Evolutionary conservation across 2,888 invertebrate genomes (phyloP).

Genomic region (Pristionchus exspectatus): DNA sequence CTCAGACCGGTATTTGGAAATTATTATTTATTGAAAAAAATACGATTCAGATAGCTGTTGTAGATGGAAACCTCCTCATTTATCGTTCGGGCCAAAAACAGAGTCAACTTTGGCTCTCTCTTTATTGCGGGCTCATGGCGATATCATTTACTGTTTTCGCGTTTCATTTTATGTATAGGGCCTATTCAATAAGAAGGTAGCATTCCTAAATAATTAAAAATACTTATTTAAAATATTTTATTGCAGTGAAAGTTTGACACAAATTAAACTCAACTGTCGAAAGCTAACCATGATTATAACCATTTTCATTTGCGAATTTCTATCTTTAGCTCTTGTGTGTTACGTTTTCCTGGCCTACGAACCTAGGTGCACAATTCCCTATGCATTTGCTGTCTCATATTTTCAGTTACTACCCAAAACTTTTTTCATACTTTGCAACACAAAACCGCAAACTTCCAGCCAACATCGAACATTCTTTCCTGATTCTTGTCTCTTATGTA

Average conservation of each 20-base stretch:
- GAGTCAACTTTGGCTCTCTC: not conserved
- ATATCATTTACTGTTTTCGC: not conserved
- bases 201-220: not conserved
- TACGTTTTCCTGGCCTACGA: not conserved
- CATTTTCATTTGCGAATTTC: not conserved
- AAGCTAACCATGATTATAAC: not conserved
- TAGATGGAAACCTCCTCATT: not conserved
- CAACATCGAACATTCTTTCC: not conserved
- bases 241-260: not conserved
- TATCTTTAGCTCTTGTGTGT: not conserved
- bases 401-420: not conserved
- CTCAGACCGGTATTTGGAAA: not conserved
- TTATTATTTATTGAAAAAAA: not conserved
- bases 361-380: not conserved
- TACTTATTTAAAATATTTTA: not conserved
- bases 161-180: constrained; percentile 1
- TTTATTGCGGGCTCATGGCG: not conserved
- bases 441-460: not conserved
- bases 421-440: not conserved
- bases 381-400: not conserved
- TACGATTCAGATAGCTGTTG: not conserved
- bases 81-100: not conserved
- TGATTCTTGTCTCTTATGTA: not conserved
- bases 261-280: not conserved
- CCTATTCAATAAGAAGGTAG: not conserved